A percentile compares a stretch with the other conserved stretches of the same genome.
phyloP scores from a whole-genome alignment of 2,797 vertebrate species.

The Pogoniulus pusillus region DNA sequence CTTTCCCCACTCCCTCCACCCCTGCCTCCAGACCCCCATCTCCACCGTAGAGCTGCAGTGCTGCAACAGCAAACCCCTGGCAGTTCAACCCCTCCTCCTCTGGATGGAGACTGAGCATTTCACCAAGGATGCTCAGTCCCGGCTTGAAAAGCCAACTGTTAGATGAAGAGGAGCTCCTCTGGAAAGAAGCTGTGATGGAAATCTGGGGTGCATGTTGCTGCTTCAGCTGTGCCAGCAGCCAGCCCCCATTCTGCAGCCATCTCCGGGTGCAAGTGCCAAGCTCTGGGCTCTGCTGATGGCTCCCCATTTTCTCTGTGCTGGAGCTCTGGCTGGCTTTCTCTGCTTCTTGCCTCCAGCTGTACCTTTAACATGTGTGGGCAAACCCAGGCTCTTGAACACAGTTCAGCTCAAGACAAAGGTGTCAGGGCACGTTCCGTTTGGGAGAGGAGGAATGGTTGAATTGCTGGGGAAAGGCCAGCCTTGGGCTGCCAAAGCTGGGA shows the following conservation, averaged over 20 bases:
- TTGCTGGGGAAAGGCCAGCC: constrained; percentile 50
- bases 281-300: neutral
- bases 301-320: neutral
- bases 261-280: fast-evolving
- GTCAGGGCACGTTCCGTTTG: neutral
- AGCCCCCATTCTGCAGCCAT: neutral
- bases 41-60: neutral
- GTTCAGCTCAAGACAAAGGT: constrained; percentile 41
- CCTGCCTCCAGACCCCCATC: neutral
- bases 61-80: fast-evolving
- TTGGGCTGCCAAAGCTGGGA: constrained; percentile 38
- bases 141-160: neutral
- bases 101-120: too few relatives aligned
- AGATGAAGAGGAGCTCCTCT: neutral
- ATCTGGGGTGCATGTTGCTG: neutral
- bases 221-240: neutral
- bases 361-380: constrained; percentile 69
- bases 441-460: constrained; percentile 40
- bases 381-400: constrained; percentile 6
- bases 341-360: neutral
- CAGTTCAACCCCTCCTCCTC: neutral
- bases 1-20: neutral
- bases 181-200: neutral
- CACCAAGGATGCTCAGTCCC: neutral
- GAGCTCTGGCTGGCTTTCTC: neutral